These are phyloP conservation scores for Drosophila neonasuta DNA, from an alignment of 2,888 invertebrate genomes.

Conservation along the genomic window DNA sequence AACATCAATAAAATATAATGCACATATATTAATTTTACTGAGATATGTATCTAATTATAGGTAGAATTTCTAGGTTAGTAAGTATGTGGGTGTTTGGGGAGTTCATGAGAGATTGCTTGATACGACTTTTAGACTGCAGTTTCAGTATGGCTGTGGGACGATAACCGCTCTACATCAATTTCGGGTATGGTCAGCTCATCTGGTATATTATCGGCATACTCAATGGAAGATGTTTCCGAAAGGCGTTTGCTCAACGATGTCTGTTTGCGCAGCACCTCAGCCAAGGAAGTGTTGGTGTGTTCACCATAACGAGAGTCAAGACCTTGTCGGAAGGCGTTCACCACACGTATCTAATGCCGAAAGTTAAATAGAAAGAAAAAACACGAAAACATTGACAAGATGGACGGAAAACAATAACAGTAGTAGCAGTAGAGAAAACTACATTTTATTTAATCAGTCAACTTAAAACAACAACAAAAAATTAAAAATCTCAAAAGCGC, in stretches of 20 bases:
- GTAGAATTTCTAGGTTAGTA: slow-evolving; percentile 12
- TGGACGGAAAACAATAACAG: slow-evolving; percentile 51
- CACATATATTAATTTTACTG: no score
- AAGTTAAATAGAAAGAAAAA: slow-evolving; percentile 62
- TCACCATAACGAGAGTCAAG: slow-evolving; percentile 97
- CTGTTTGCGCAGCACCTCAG: slow-evolving; percentile 96
- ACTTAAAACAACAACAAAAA: slow-evolving; percentile 30
- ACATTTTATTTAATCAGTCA: slow-evolving; percentile 31
- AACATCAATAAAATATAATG: no score
- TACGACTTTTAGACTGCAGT: slow-evolving; percentile 89
- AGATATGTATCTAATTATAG: slow-evolving; percentile 16
- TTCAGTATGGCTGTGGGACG: slow-evolving; percentile 96
- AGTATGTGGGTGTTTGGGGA: slow-evolving; percentile 11
- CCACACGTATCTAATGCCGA: slow-evolving; percentile 97
- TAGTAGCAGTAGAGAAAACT: slow-evolving; percentile 18
- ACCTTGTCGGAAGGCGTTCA: slow-evolving; percentile 99
- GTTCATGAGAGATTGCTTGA: background rate
- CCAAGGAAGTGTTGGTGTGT: slow-evolving; percentile 95
- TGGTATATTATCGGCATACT: slow-evolving; percentile 94
- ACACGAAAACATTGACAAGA: slow-evolving; percentile 63
- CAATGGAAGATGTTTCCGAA: slow-evolving; percentile 95
- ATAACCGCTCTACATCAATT: slow-evolving; percentile 95
- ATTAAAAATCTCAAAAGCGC: slow-evolving; percentile 26
- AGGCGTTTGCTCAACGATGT: slow-evolving; percentile 95
- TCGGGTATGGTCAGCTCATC: slow-evolving; percentile 94